Conservation (phyloP, 92 coral and sea anemone species). For the Zoanthus solanderi region DNA sequence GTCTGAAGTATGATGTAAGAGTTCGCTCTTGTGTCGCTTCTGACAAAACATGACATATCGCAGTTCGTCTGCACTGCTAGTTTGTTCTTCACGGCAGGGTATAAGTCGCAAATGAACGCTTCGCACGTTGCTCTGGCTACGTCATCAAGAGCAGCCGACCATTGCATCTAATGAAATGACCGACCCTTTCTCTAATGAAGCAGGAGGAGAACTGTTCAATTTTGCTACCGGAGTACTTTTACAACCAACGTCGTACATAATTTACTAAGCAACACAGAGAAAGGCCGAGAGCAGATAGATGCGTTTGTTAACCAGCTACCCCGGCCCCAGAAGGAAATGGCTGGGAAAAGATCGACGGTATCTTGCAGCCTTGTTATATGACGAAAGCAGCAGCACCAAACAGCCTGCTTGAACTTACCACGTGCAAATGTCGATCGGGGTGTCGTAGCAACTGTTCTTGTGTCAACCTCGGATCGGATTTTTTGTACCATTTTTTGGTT, state of each 20-base stretch:
- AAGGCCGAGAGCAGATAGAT: slow-evolving; percentile 66
- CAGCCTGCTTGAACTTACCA: slow-evolving; percentile 55
- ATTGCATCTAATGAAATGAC: slow-evolving; percentile 57
- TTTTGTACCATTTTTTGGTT: no score
- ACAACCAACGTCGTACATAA: slow-evolving; percentile 51
- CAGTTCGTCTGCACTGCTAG: slow-evolving; percentile 52
- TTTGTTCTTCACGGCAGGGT: slow-evolving; percentile 39
- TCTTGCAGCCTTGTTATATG: slow-evolving; percentile 43
- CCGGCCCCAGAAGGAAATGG: slow-evolving; percentile 6
- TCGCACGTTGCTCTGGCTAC: slow-evolving; percentile 44
- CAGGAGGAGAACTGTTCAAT: slow-evolving; percentile 48
- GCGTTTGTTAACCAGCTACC: slow-evolving; percentile 56
- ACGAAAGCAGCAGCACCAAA: slow-evolving; percentile 53
- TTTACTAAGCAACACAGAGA: slow-evolving; percentile 52
- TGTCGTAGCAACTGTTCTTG: slow-evolving; percentile 35
- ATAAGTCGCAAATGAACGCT: slow-evolving; percentile 60
- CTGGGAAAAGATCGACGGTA: slow-evolving; percentile 18
- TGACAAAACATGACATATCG: slow-evolving; percentile 68
- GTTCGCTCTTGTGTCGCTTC: slow-evolving; percentile 24
- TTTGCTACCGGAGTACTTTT: slow-evolving; percentile 74
- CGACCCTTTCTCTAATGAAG: slow-evolving; percentile 59
- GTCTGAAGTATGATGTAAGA: slow-evolving; percentile 50
- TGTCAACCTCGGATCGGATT: background rate
- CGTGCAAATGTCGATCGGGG: slow-evolving; percentile 36
- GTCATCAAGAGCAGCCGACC: slow-evolving; percentile 24